Percentiles rank a stretch among this genome's conserved stretches.
Evolutionary conservation across 2,888 invertebrate genomes (phyloP).

Genomic region (Oscheius sp.): DNA sequence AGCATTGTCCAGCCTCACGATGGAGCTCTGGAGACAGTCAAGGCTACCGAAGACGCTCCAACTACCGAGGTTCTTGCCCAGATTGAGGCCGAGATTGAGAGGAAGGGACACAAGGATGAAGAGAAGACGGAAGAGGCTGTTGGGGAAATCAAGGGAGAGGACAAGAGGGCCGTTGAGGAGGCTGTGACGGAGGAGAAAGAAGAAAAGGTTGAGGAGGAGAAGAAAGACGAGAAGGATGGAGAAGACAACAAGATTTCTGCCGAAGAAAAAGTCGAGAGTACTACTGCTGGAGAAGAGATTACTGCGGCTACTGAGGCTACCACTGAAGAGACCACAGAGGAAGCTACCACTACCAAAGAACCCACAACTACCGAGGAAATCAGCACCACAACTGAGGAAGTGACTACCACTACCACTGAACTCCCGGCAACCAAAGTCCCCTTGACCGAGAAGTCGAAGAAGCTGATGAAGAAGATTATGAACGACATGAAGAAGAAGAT

Average conservation of each 20-base stretch:
- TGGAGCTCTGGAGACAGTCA: conserved; percentile 24
- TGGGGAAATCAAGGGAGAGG: conserved; percentile 29
- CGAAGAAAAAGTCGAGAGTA: neutral
- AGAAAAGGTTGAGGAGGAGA: conserved; percentile 37
- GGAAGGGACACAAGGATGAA: conserved; percentile 27
- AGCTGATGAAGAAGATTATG: conserved; percentile 35
- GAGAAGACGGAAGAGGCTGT: conserved; percentile 19
- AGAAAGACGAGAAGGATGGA: conserved; percentile 25
- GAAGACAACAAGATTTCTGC: conserved; percentile 5
- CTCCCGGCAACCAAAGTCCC: conserved; percentile 22
- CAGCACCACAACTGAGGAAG: neutral
- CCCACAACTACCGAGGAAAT: conserved; percentile 1
- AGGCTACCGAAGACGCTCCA: conserved; percentile 18
- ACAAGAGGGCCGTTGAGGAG: conserved; percentile 26
- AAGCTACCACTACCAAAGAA: neutral
- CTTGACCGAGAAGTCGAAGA: conserved; percentile 29
- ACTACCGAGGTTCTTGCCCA: conserved; percentile 17
- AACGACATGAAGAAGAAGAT: conserved; percentile 46
- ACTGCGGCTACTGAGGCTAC: conserved; percentile 16
- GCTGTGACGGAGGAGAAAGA: neutral
- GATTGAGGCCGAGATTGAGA: conserved; percentile 29
- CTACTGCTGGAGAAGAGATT: conserved; percentile 2
- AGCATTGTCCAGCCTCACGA: conserved; percentile 15
- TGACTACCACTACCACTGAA: conserved; percentile 19
- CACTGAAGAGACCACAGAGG: conserved; percentile 2